Conservation (phyloP, 2,113 vertebrate genomes). For the Poicephalus gulielmi region DNA sequence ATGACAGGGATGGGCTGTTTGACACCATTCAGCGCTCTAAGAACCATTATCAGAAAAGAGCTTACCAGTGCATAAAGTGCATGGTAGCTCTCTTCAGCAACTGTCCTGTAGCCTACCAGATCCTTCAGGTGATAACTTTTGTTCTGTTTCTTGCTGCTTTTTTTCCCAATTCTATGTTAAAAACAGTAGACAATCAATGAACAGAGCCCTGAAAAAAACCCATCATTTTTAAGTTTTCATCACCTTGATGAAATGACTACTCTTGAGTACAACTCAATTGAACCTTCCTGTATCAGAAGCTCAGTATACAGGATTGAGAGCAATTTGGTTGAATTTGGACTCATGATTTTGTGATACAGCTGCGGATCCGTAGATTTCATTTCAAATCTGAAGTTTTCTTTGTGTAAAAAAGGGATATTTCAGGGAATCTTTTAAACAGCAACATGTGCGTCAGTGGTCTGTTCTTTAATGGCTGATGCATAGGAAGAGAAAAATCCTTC, state of each 20-base stretch:
- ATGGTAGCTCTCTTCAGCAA: slow-evolving; percentile 99
- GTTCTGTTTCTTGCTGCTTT: not conserved
- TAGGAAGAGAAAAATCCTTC: not conserved
- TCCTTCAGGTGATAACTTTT: slow-evolving; percentile 86
- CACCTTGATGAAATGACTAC: not conserved
- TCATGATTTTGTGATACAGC: not conserved
- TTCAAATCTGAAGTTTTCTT: not conserved
- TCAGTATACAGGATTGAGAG: not conserved
- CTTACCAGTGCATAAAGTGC: slow-evolving; percentile 99
- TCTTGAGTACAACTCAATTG: not conserved
- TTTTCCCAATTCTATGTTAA: not conserved
- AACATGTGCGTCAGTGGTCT: not conserved
- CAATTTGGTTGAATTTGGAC: not conserved
- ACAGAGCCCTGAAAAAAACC: rapidly evolving
- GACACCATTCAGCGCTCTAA: slow-evolving; percentile 99
- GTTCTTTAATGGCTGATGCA: not conserved
- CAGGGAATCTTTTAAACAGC: not conserved
- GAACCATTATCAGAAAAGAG: slow-evolving; percentile 99
- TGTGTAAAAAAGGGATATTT: not conserved
- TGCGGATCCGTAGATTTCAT: not conserved
- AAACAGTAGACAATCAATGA: not conserved
- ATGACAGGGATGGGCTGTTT: slow-evolving; percentile 97
- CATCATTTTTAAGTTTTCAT: not conserved
- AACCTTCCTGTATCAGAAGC: not conserved
- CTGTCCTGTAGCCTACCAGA: slow-evolving; percentile 98